Evolutionary conservation across 1,140 invertebrate genomes (phyloP).

Genomic region (Archivesica marissinica): DNA sequence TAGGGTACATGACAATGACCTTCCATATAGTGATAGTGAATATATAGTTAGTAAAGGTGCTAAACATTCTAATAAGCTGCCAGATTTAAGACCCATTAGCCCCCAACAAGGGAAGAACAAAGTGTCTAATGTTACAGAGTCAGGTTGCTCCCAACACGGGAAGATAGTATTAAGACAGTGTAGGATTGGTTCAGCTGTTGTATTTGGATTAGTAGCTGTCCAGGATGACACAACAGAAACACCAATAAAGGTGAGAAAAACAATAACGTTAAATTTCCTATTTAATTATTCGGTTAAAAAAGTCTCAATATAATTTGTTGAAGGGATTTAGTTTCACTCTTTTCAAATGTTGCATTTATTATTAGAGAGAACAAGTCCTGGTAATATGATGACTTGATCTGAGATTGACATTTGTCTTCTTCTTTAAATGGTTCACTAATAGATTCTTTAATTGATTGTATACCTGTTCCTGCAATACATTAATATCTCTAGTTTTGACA

Average conservation of each 20-base stretch:
- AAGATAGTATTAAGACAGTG: constrained; percentile 71
- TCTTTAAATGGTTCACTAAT: no score
- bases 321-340: no score
- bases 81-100: constrained; percentile 5
- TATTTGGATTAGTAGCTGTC: constrained; percentile 73
- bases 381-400: no score
- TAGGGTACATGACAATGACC: background rate
- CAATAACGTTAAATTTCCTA: no score
- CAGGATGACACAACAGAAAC: background rate
- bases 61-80: constrained; percentile 40
- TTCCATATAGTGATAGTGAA: constrained; percentile 34
- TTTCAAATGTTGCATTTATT: no score
- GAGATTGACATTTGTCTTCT: no score
- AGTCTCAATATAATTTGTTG: background rate
- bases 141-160: constrained; percentile 12
- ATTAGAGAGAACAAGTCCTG: no score
- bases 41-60: constrained; percentile 30
- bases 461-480: no score
- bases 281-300: no score
- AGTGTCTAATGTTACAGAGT: background rate
- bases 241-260: background rate
- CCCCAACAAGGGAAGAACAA: background rate
- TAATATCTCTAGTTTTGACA: no score
- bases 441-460: no score
- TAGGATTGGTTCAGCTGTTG: constrained; percentile 70